Evolutionary conservation across 2,797 vertebrate genomes (phyloP).

Genomic region (Pipistrellus pipistrellus): DNA sequence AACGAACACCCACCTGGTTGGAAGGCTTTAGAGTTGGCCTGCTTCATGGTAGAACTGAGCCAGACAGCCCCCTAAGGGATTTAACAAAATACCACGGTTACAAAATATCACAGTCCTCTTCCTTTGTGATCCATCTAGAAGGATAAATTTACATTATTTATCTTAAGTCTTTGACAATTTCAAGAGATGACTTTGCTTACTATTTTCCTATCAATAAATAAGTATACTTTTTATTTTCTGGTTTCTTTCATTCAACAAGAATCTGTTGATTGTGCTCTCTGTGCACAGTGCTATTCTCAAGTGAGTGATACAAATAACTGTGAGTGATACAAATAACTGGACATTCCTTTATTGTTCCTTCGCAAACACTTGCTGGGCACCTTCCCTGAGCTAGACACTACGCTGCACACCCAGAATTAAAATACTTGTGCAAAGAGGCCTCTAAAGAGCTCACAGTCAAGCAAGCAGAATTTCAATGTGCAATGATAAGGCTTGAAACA

Average conservation of each 20-base stretch:
- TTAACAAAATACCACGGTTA: background rate
- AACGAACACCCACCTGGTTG: background rate
- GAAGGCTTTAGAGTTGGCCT: background rate
- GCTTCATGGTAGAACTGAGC: background rate
- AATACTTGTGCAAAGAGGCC: background rate
- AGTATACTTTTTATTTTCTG: background rate
- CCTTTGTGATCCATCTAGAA: background rate
- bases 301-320: background rate
- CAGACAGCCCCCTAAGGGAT: background rate
- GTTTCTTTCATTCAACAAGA: background rate
- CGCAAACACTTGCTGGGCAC: background rate
- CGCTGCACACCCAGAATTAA: background rate
- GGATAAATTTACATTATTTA: background rate
- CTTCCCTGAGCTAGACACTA: background rate
- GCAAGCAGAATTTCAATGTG: background rate
- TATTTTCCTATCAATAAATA: background rate
- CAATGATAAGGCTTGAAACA: background rate
- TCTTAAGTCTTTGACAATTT: conserved; percentile 7
- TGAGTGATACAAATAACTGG: background rate
- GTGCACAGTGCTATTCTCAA: background rate
- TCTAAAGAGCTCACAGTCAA: background rate
- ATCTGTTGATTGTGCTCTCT: background rate
- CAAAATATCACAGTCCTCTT: background rate
- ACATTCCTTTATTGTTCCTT: conserved; percentile 22
- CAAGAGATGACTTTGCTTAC: background rate